Base-by-base conservation (phyloP, 1,140 invertebrate species). In the Wiebesia pumilae region DNA sequence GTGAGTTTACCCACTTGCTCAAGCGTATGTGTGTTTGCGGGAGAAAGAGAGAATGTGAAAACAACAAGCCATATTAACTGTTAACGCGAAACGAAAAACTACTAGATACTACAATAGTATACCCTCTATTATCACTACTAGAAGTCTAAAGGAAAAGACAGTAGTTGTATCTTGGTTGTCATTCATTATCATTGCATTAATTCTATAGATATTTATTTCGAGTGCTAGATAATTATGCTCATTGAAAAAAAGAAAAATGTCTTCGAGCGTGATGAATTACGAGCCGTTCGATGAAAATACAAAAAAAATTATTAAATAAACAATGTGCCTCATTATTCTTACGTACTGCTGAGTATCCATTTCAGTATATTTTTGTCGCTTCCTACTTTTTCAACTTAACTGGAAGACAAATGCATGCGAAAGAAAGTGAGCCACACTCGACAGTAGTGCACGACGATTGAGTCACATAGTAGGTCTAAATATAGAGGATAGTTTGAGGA, bases 31-130 rank as follows among this genome's bases (percentile, higher is more conserved):
- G 58, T 27, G 43, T 1, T 47, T 33, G 54, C 71, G 47, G 83
- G 77, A 84, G 73, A 75, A 77, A 77, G 79, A 83, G 79, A 58
- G 40, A 81, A n/a, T n/a, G 69, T 0, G 69, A 73, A 33, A 40
- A 33, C 40, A 86, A 82, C 87, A 93, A 91, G 92, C 91, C 92
- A 93, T 93, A 93, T 92, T 93, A 93, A 91, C 81, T 91, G 90
- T 93, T 93, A 91, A 89, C 83, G 73, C 71, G 43, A 78, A 75
- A n/a, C 14, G 38, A 75, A 43, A 38, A 51, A 54, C 77, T 91
- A 91, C 88, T 93, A 93, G 91, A 90, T 89, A 93, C 88, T 51
- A 91, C 85, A 88, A 91, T 91, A 92, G 90, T 92, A 91, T 83
- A 88, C 88, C 90, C 89, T 91, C 89, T 91, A 91, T 91, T 91